These are phyloP conservation scores for Ptilodon capucinus DNA, from an alignment of 2,888 invertebrate species.

Conservation along the genomic window DNA sequence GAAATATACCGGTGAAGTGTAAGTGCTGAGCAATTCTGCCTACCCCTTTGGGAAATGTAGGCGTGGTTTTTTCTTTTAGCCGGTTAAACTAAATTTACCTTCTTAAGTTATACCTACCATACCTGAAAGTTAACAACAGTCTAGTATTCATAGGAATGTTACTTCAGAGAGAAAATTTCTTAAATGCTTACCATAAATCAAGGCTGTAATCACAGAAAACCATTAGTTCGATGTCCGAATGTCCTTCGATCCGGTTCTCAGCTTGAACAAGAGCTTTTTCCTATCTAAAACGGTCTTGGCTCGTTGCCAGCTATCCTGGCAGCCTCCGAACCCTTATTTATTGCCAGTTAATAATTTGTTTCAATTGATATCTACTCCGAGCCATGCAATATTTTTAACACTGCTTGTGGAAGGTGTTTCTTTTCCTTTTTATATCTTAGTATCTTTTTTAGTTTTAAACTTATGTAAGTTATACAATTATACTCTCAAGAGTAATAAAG, in stretches of 20 bases:
- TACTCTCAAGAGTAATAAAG: too few relatives aligned
- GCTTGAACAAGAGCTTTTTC: conserved; percentile 52
- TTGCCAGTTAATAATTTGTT: conserved; percentile 74
- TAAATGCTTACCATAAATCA: conserved; percentile 44
- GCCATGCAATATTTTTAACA: conserved; percentile 28
- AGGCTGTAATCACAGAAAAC: conserved; percentile 45
- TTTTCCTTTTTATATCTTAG: conserved; percentile 17
- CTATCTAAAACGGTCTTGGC: conserved; percentile 70
- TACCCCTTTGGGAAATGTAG: too few relatives aligned
- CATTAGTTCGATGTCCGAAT: conserved; percentile 62
- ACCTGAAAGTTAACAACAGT: background rate
- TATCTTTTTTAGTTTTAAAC: conserved; percentile 1
- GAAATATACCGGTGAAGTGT: too few relatives aligned
- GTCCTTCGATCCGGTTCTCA: conserved; percentile 41
- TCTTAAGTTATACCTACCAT: too few relatives aligned
- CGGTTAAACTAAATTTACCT: too few relatives aligned
- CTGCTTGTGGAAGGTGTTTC: conserved; percentile 12
- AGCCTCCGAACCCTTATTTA: conserved; percentile 68
- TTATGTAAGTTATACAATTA: too few relatives aligned
- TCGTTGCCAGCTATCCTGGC: conserved; percentile 59
- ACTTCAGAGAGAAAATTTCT: conserved; percentile 14
- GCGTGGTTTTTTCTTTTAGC: too few relatives aligned
- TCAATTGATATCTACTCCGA: conserved; percentile 55
- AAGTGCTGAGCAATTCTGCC: too few relatives aligned
- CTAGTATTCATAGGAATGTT: too few relatives aligned